Evolutionary conservation across 2,797 vertebrate genomes (phyloP).

Genomic region (Steatocranus sp.): DNA sequence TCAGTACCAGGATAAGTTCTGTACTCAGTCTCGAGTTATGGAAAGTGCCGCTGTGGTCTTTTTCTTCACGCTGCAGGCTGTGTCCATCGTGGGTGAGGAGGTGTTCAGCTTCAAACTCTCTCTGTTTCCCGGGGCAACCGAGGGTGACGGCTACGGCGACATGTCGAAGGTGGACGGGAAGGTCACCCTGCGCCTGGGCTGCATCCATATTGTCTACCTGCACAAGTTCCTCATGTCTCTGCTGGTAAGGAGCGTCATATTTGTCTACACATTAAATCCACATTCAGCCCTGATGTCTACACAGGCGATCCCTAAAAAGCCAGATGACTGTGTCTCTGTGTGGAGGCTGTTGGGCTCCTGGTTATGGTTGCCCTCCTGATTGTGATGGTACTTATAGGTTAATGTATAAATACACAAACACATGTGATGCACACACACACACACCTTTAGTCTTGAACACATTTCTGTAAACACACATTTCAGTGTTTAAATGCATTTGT

Average conservation of each 20-base stretch:
- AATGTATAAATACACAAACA: neutral
- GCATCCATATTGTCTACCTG: slow-evolving; percentile 91
- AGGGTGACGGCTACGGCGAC: slow-evolving; percentile 83
- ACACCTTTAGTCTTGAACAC: neutral
- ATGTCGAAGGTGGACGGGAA: slow-evolving; percentile 87
- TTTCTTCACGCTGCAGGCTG: slow-evolving; percentile 70
- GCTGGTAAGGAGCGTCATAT: slow-evolving; percentile 77
- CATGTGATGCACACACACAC: neutral
- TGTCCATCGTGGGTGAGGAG: slow-evolving; percentile 93
- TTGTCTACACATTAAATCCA: neutral
- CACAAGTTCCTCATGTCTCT: slow-evolving; percentile 91
- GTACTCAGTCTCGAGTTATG: rapidly evolving
- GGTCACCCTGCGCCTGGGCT: slow-evolving; percentile 85
- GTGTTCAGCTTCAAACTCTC: slow-evolving; percentile 90
- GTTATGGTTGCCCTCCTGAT: neutral
- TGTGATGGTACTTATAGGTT: neutral
- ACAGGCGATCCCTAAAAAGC: rapidly evolving
- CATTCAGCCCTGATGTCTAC: neutral
- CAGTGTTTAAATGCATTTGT: neutral
- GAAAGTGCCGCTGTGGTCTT: neutral
- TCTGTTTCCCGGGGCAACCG: slow-evolving; percentile 83
- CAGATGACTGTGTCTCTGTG: rapidly evolving
- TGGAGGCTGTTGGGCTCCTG: neutral
- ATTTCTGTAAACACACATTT: neutral
- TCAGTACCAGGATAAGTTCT: neutral